Evolutionary conservation across 2,113 vertebrate species (phyloP), one percentile per base, ranked within the genome.

Genomic region (Mesitornis unicolor): DNA sequence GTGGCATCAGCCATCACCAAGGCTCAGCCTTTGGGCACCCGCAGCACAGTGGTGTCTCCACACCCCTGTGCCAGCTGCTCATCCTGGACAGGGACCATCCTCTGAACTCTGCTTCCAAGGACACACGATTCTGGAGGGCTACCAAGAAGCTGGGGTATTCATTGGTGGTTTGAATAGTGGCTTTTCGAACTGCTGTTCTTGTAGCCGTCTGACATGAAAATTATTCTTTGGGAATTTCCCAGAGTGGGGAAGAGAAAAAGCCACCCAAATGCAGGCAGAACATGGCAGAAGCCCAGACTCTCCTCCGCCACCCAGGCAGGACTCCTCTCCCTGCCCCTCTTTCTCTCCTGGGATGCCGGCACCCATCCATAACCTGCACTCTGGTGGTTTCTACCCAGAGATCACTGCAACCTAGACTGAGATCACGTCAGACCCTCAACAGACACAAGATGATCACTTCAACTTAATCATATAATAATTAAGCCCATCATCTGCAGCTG

Each of bases 401-500:
- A 38, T 69, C 45, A 25, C 45, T 15, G 18, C 71, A 48, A 77
- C 53, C 50, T 10, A 40, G 50, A 38, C 60, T 0, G 2, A 75
- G 70, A 81, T 89, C 81, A 67, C 22, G 38, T 89, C 40, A 87
- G 92, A 87, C 87, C 25, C 65, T 84, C 33, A 95, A 75, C 93
- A 93, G 95, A 67, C 35, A 1, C 5, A 28, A 87, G 81, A 85
- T 74, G 91, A 92, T 87, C 60, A 11, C 77, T 84, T 92, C 68
- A 69, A 86, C 80, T 92, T 96, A 95, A 97, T 95, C 81, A 87
- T 35, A 59, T 50, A 81, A 80, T 91, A 94, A 96, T 91, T 91
- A 96, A 95, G 78, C 70, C 87, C 48, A 84, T 91, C 94, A 95
- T 85, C 95, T 70, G 76, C 84, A 78, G 74, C 87, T 89, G 93